Evolutionary conservation across 64 coral and sea anemone species (phyloP), one percentile per base, ranked within the genome.

Genomic region (Montipora sp.): DNA sequence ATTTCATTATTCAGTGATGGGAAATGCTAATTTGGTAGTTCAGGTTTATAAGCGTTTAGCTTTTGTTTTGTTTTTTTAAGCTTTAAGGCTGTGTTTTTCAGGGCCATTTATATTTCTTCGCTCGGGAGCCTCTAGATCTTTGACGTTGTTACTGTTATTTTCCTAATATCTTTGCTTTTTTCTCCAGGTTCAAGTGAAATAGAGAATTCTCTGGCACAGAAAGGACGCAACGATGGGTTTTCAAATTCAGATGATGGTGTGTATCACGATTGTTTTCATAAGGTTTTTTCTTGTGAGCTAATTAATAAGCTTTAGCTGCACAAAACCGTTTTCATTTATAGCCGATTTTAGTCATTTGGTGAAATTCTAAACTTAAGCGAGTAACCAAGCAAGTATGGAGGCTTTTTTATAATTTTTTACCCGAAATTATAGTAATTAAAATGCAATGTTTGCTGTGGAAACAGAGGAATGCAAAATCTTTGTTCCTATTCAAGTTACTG

Each of bases 381-480:
- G 36, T 36, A 36, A 36, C 36, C 36, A 36, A 36, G 36, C 36
- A 36, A 36, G 36, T 36, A 36, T 36, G 36, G 36, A 36, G 36
- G 36, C 36, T 36, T 36, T 36, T 36, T 36, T 57, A 6, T 57
- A 8, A 57, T 57, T 57, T 57, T 57, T 57, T 57, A 11, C 0
- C 53, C 11, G 53, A 6, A 57, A 6, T 6, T 57, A 57, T 11
- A 57, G 53, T 11, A 57, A 57, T 11, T 63, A 63, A 12, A 63
- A 19, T 18, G 3, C 11, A 49, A 16, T 85, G 63, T 51, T 71
- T 85, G 8, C 44, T 49, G 22, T 85, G 46, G 82, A 71, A 71
- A 85, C 82, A 50, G 7, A 85, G 65, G 82, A 85, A 85, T 85
- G 82, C 47, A 71, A 85, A 83, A 5, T 7, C 16, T 36, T 12